Percentiles rank a stretch among this genome's conserved stretches.
These are phyloP conservation scores for Drosophila sechellia DNA, from an alignment of 1,140 invertebrate genomes.

Conservation along the genomic window DNA sequence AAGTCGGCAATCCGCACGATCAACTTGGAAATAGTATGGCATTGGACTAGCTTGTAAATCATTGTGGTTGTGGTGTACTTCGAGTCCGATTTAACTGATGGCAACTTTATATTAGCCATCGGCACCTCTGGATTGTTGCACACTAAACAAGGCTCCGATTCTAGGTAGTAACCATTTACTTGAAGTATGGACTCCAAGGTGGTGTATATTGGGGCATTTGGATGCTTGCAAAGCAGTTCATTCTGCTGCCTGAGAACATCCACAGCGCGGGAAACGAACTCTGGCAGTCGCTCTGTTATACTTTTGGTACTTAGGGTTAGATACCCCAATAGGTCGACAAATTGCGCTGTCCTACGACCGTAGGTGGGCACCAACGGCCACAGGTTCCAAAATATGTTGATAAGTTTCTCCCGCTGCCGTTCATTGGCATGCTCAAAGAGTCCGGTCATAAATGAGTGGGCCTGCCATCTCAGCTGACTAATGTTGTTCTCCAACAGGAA, in stretches of 20 bases:
- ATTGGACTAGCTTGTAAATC: slow-evolving; percentile 97
- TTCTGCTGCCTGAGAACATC: slow-evolving; percentile 94
- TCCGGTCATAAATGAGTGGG: slow-evolving; percentile 94
- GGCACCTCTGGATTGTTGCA: slow-evolving; percentile 99
- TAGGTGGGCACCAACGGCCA: slow-evolving; percentile 96
- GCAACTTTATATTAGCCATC: slow-evolving; percentile 95
- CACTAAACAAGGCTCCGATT: slow-evolving; percentile 98
- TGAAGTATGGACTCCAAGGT: slow-evolving; percentile 96
- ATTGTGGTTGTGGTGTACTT: slow-evolving; percentile 99
- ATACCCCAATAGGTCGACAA: slow-evolving; percentile 97
- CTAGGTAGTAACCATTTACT: slow-evolving; percentile 97
- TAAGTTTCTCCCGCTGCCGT: slow-evolving; percentile 90
- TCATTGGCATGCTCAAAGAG: slow-evolving; percentile 94
- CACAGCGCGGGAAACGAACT: slow-evolving; percentile 94
- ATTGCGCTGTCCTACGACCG: slow-evolving; percentile 97
- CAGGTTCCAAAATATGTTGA: slow-evolving; percentile 94
- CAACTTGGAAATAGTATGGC: slow-evolving; percentile 97
- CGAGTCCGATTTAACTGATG: slow-evolving; percentile 97
- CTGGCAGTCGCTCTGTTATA: slow-evolving; percentile 86
- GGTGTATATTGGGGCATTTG: slow-evolving; percentile 96
- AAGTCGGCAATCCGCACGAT: slow-evolving; percentile 96
- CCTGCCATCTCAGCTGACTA: slow-evolving; percentile 97
- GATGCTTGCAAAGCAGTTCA: slow-evolving; percentile 93
- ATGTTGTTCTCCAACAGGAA: slow-evolving; percentile 97
- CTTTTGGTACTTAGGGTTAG: slow-evolving; percentile 92